Conservation (phyloP, 2,888 invertebrate genomes). For the Diaperis boleti region DNA sequence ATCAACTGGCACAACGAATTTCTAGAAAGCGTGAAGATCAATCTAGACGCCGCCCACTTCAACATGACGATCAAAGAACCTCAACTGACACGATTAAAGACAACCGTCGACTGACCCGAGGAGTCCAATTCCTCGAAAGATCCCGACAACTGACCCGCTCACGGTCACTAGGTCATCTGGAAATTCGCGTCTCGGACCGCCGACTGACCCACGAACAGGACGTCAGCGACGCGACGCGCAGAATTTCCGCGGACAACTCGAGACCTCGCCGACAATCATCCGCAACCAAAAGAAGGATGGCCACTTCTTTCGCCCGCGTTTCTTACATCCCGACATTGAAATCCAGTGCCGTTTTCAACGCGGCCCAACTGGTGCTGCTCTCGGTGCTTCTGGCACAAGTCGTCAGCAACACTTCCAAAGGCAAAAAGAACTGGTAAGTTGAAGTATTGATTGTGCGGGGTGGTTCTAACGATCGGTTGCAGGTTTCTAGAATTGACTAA, state of each 20-base stretch:
- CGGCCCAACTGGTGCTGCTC: constrained; percentile 23
- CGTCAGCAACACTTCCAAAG: constrained; percentile 32
- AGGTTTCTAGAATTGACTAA: constrained; percentile 37
- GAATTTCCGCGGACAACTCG: no score
- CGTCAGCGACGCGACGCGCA: constrained; percentile 5
- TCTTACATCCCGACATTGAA: constrained; percentile 31
- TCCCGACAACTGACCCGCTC: not conserved
- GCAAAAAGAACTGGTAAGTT: constrained; percentile 39
- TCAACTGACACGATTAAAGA: no score
- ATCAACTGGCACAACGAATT: no score
- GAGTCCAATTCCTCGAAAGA: no score
- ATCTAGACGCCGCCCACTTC: no score
- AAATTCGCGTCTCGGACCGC: not conserved
- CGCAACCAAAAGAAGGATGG: constrained; percentile 29
- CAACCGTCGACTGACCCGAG: no score
- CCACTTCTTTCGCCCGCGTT: constrained; percentile 32
- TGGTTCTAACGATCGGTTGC: constrained; percentile 5
- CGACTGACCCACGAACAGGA: not conserved
- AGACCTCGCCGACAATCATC: constrained; percentile 22
- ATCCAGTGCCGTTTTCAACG: constrained; percentile 17
- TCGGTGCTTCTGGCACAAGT: constrained; percentile 36
- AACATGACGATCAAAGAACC: no score
- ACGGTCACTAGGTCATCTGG: not conserved
- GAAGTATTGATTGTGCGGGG: not conserved
- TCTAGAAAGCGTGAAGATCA: no score